A percentile compares a stretch with the other conserved stretches of the same genome.
These are phyloP conservation scores for Harpagifer antarcticus DNA, from an alignment of 2,797 vertebrate genomes.

Conservation along the genomic window DNA sequence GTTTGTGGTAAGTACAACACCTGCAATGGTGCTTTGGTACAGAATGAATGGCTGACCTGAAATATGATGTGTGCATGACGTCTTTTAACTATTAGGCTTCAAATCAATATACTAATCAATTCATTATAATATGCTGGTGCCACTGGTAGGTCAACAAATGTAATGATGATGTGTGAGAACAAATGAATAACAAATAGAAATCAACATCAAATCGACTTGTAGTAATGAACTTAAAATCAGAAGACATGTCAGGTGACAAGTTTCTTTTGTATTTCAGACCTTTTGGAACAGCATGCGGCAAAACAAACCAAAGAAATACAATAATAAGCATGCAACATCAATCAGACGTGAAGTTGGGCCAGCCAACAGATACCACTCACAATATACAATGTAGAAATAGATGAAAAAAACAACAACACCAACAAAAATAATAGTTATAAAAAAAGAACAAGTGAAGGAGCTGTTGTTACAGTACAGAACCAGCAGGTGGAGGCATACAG, in stretches of 20 bases:
- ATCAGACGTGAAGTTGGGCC: constrained; percentile 66
- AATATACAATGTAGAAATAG: constrained; percentile 31
- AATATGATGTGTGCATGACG: neutral
- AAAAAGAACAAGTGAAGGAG: constrained; percentile 18
- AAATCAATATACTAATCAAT: neutral
- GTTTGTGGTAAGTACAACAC: constrained; percentile 44
- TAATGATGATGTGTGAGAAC: neutral
- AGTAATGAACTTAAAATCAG: neutral
- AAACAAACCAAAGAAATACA: constrained; percentile 48
- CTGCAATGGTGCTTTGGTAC: fast-evolving
- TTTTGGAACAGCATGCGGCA: constrained; percentile 58
- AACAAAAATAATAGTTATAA: neutral
- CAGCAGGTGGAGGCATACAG: constrained; percentile 75
- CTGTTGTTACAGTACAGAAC: constrained; percentile 65
- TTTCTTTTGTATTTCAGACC: constrained; percentile 65
- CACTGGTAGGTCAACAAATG: neutral
- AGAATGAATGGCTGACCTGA: neutral
- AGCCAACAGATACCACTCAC: constrained; percentile 66
- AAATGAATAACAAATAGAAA: neutral
- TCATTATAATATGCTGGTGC: neutral
- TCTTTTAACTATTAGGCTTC: neutral
- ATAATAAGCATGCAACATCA: constrained; percentile 63
- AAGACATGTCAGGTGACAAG: constrained; percentile 22
- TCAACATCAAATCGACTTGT: neutral
- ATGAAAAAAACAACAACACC: constrained; percentile 1